Percentiles rank a stretch among this genome's conserved stretches.
Evolutionary conservation across 1,140 invertebrate species (phyloP).

Genomic region (Anagrus nilaparvatae): DNA sequence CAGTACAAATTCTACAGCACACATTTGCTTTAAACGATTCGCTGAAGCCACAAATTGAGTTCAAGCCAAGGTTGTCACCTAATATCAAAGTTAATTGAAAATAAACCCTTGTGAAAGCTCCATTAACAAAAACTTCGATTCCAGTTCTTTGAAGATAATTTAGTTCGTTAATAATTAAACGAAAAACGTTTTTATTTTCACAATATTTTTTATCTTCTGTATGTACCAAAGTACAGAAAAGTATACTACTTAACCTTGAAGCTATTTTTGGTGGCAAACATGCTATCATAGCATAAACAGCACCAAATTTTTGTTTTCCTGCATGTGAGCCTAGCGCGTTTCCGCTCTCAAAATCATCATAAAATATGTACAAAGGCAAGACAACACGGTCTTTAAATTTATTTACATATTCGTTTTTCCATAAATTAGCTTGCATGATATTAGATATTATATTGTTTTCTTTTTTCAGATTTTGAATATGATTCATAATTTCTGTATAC

Average conservation of each 20-base stretch:
- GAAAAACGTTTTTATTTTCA: constrained; percentile 7
- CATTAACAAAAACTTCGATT: constrained; percentile 13
- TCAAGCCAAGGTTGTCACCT: constrained; percentile 13
- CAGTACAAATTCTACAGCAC: constrained; percentile 12
- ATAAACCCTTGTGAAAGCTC: constrained; percentile 8
- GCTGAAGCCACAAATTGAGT: constrained; percentile 13
- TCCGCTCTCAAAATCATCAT: constrained; percentile 13
- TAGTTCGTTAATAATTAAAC: constrained; percentile 14
- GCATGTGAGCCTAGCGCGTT: constrained; percentile 10
- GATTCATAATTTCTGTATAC: constrained; percentile 3
- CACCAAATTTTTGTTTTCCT: constrained; percentile 14
- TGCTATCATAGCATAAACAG: constrained; percentile 10
- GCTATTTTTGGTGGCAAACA: constrained; percentile 9
- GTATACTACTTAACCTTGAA: constrained; percentile 7
- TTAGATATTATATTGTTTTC: constrained; percentile 7
- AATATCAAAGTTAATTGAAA: constrained; percentile 14
- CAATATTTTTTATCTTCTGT: constrained; percentile 10
- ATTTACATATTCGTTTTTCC: constrained; percentile 3
- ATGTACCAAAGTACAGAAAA: constrained; percentile 10
- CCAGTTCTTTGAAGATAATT: constrained; percentile 9
- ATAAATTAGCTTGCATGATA: constrained; percentile 10
- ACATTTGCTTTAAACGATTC: constrained; percentile 6
- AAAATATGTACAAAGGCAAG: constrained; percentile 10
- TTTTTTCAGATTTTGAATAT: constrained; percentile 4
- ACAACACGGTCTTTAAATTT: neutral